phyloP scores from a whole-genome alignment of 2,113 vertebrate species.

The Seriola rivoliana region DNA sequence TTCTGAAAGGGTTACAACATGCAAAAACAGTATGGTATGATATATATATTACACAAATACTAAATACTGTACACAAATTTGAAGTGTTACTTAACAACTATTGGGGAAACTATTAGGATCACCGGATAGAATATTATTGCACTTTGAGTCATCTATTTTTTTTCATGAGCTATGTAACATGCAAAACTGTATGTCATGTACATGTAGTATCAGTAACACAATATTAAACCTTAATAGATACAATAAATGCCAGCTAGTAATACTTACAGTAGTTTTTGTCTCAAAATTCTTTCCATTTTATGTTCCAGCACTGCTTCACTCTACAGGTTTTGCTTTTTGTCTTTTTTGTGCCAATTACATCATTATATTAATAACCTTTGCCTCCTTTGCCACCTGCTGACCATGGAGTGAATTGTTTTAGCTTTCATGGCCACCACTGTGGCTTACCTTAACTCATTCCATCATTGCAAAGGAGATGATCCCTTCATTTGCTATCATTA shows the following conservation, averaged over 20 bases:
- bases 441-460: conserved; percentile 5
- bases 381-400: conserved; percentile 21
- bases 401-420: conserved; percentile 39
- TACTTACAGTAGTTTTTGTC: background rate
- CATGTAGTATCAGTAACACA: too few species aligned
- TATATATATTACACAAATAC: too few species aligned
- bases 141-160: too few species aligned
- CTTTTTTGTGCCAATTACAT: background rate
- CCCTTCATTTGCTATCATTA: conserved; percentile 30
- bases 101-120: too few species aligned
- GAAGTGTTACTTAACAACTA: too few species aligned
- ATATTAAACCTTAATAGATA: too few species aligned
- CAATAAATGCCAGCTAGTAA: background rate
- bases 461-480: conserved; percentile 23
- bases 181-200: too few species aligned
- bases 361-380: conserved; percentile 32
- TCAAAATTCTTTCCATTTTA: background rate
- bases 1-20: too few species aligned
- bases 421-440: conserved; percentile 8
- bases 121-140: too few species aligned
- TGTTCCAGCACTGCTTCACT: background rate
- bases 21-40: too few species aligned
- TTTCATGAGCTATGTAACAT: too few species aligned
- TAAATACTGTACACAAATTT: too few species aligned
- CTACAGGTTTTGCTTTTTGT: background rate